phyloP scores from a whole-genome alignment of 2,113 vertebrate species.

The Bubo blakistoni region DNA sequence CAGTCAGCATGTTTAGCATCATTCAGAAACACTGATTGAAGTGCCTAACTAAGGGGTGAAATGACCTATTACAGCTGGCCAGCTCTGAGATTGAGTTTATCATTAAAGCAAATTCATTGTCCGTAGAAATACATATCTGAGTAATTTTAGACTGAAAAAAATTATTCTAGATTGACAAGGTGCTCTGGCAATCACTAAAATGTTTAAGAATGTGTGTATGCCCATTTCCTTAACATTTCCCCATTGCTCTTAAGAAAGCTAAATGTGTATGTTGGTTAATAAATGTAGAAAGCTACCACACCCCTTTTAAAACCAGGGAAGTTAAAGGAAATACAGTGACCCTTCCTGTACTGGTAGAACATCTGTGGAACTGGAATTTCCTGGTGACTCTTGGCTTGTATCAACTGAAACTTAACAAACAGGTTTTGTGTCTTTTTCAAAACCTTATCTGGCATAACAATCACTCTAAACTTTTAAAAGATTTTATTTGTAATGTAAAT shows the following conservation, averaged over 20 bases:
- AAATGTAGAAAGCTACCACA: neutral
- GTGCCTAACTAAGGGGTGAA: neutral
- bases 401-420: neutral
- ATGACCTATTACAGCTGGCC: neutral
- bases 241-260: neutral
- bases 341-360: neutral
- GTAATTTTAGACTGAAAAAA: neutral
- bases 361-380: conserved; percentile 41
- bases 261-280: neutral
- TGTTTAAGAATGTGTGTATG: neutral
- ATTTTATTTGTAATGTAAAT: neutral
- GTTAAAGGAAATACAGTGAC: neutral
- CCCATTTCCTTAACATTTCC: neutral
- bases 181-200: neutral
- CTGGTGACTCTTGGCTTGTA: neutral
- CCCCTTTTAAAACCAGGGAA: neutral
- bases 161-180: neutral
- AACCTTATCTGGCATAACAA: neutral
- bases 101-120: neutral
- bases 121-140: neutral
- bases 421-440: neutral
- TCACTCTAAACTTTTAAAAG: neutral
- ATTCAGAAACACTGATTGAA: neutral
- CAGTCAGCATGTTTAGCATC: neutral
- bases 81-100: neutral